These are phyloP conservation scores for Rhadina sibilatrix DNA, from an alignment of 2,113 vertebrate species.

Conservation along the genomic window DNA sequence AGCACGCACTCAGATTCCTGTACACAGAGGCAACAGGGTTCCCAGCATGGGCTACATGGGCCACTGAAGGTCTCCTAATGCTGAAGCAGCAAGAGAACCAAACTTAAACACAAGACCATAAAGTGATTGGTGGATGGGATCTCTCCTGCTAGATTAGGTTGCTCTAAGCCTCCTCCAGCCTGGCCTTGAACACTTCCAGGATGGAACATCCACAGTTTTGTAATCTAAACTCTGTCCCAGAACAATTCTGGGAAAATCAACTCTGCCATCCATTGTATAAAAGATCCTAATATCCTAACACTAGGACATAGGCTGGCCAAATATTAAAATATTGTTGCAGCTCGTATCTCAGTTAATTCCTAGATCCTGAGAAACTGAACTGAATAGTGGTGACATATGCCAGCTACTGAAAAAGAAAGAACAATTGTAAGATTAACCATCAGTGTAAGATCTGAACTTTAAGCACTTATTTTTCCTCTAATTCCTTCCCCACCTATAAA, in stretches of 20 bases:
- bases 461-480: conserved; percentile 13
- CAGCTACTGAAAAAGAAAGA: background rate
- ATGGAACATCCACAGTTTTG: background rate
- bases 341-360: background rate
- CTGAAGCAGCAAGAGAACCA: background rate
- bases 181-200: background rate
- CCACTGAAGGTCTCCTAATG: background rate
- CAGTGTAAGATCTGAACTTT: background rate
- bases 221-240: background rate
- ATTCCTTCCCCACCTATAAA: conserved; percentile 7
- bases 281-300: background rate
- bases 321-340: background rate
- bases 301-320: background rate
- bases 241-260: background rate
- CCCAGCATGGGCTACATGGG: background rate
- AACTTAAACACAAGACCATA: background rate
- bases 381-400: background rate
- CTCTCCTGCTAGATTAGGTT: background rate
- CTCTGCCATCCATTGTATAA: background rate
- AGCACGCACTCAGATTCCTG: background rate
- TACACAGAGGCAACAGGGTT: background rate
- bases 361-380: background rate
- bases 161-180: background rate
- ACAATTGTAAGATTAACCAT: background rate
- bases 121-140: background rate